Evolutionary conservation across 2,113 vertebrate genomes (phyloP).

Genomic region (Mionectes macconnelli): DNA sequence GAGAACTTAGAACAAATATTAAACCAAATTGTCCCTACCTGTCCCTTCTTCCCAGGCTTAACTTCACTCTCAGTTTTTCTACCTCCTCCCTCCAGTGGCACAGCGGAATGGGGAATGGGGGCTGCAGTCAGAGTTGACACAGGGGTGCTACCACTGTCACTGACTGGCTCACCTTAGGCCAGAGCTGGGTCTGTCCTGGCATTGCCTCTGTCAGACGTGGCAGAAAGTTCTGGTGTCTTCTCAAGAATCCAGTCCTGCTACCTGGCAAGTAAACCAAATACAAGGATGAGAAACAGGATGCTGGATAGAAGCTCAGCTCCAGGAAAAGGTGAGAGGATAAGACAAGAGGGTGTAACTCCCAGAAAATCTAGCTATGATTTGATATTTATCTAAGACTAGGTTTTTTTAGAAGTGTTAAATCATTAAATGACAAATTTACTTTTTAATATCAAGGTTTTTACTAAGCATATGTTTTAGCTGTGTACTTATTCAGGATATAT

Average conservation of each 20-base stretch:
- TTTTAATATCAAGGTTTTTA: background rate
- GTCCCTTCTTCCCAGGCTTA: background rate
- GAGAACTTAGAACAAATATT: background rate
- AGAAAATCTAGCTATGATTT: background rate
- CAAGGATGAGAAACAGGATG: background rate
- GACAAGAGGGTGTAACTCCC: background rate
- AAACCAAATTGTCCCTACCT: background rate
- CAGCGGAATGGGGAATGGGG: background rate
- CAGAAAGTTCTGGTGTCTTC: background rate
- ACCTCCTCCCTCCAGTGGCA: rapidly evolving
- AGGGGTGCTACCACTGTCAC: rapidly evolving
- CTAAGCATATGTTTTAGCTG: background rate
- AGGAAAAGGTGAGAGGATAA: background rate
- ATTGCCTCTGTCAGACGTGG: rapidly evolving
- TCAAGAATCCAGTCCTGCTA: background rate
- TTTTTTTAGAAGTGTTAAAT: background rate
- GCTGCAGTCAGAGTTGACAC: background rate
- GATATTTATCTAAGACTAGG: background rate
- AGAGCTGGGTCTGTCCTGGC: rapidly evolving
- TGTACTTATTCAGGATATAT: background rate
- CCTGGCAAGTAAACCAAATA: background rate
- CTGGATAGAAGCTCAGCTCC: background rate
- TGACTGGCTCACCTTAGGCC: background rate
- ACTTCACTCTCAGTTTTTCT: background rate
- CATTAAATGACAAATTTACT: background rate